phyloP scores from a whole-genome alignment of 2,113 vertebrate genomes.

The Ptychochromis oligacanthus region DNA sequence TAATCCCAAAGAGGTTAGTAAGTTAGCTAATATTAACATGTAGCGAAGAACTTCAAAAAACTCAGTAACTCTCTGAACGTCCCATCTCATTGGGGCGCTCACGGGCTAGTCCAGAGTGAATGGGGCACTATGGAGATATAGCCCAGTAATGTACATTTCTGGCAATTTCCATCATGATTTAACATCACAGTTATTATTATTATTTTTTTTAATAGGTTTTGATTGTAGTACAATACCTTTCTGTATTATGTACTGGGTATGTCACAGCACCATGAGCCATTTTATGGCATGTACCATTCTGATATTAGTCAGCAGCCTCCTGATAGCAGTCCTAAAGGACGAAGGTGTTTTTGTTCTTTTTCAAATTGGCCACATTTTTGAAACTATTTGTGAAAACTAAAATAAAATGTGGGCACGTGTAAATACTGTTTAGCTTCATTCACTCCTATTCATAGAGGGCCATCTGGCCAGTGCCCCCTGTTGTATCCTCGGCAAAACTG shows the following conservation, averaged over 20 bases:
- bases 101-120: not conserved
- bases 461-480: not conserved
- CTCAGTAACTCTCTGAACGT: not conserved
- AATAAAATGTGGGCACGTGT: not conserved
- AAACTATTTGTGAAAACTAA: not conserved
- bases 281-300: not conserved
- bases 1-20: not conserved
- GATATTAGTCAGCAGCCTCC: not conserved
- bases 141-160: not conserved
- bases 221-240: not conserved
- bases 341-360: too few species aligned
- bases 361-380: not conserved
- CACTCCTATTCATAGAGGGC: not conserved
- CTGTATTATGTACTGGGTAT: not conserved
- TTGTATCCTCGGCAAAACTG: not conserved
- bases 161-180: not conserved
- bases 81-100: not conserved
- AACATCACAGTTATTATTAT: too few species aligned
- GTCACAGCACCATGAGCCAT: not conserved
- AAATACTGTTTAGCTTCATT: too few species aligned
- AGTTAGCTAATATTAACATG: not conserved
- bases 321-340: not conserved
- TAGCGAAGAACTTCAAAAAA: not conserved
- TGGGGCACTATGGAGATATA: not conserved
- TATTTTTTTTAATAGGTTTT: not conserved